Percentiles rank a stretch among this genome's conserved stretches.
Conservation (phyloP, 2,113 vertebrate species). For the Platycercus adscitus region DNA sequence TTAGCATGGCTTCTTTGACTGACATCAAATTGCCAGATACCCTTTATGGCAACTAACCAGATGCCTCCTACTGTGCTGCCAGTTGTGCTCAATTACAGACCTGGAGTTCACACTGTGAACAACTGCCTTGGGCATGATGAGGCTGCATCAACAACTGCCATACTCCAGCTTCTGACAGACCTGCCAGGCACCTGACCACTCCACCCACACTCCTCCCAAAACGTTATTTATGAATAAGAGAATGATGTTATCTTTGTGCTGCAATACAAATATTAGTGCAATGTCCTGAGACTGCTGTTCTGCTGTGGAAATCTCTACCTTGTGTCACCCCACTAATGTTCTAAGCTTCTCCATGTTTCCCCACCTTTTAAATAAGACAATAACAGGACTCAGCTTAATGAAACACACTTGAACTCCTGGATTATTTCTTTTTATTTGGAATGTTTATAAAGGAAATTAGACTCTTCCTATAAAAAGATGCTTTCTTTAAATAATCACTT, state of each 20-base stretch:
- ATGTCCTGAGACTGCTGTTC: neutral
- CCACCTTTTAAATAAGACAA: neutral
- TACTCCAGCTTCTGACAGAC: neutral
- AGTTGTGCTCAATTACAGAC: neutral
- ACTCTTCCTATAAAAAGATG: neutral
- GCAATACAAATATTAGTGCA: neutral
- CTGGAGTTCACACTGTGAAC: neutral
- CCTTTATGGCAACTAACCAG: neutral
- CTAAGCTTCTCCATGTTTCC: neutral
- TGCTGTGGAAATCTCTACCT: neutral
- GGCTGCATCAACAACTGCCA: neutral
- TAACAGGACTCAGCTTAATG: neutral
- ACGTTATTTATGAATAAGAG: neutral
- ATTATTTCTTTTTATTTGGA: neutral
- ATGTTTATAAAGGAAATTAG: neutral
- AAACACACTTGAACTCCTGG: neutral
- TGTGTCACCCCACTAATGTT: neutral
- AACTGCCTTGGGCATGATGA: neutral
- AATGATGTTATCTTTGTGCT: neutral
- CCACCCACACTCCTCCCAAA: conserved; percentile 11
- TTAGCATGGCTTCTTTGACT: neutral
- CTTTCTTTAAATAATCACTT: neutral
- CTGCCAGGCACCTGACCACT: neutral
- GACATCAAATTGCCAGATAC: neutral
- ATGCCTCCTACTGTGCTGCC: neutral